phyloP scores from a whole-genome alignment of 2,113 vertebrate species.

The Rhabdomys dilectus region DNA sequence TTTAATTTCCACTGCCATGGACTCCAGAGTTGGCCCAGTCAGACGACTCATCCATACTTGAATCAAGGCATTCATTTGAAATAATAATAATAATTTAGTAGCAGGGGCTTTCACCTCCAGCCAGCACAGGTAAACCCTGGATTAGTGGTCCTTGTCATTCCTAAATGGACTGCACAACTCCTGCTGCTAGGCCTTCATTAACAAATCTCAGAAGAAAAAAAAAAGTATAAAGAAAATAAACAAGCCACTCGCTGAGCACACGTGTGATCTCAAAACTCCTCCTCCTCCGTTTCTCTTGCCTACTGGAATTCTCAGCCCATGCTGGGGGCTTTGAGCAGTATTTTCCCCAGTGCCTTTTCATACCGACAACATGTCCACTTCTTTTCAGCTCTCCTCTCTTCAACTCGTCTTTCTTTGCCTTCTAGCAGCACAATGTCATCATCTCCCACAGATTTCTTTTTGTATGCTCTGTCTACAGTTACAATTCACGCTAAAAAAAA shows the following conservation, averaged over 20 bases:
- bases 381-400: slow-evolving; percentile 31
- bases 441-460: neutral
- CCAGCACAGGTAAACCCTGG: slow-evolving; percentile 56
- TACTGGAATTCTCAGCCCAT: slow-evolving; percentile 24
- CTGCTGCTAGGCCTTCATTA: slow-evolving; percentile 59
- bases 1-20: slow-evolving; percentile 25
- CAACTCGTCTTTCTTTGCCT: slow-evolving; percentile 18
- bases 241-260: neutral
- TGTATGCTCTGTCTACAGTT: slow-evolving; percentile 57
- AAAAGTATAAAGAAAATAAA: slow-evolving; percentile 51
- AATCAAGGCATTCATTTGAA: slow-evolving; percentile 51
- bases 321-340: slow-evolving; percentile 55
- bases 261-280: slow-evolving; percentile 43
- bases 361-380: neutral
- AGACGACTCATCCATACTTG: slow-evolving; percentile 43
- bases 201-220: slow-evolving; percentile 22
- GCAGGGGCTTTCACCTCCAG: slow-evolving; percentile 44
- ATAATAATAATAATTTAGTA: slow-evolving; percentile 55
- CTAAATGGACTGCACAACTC: slow-evolving; percentile 60
- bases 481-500: slow-evolving; percentile 53
- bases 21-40: slow-evolving; percentile 26
- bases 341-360: slow-evolving; percentile 49
- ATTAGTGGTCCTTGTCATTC: slow-evolving; percentile 64
- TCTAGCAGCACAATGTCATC: neutral
- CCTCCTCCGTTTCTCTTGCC: neutral